Base-by-base conservation (phyloP, 2,797 vertebrate species). In the Enteromius thamalakanensis region DNA sequence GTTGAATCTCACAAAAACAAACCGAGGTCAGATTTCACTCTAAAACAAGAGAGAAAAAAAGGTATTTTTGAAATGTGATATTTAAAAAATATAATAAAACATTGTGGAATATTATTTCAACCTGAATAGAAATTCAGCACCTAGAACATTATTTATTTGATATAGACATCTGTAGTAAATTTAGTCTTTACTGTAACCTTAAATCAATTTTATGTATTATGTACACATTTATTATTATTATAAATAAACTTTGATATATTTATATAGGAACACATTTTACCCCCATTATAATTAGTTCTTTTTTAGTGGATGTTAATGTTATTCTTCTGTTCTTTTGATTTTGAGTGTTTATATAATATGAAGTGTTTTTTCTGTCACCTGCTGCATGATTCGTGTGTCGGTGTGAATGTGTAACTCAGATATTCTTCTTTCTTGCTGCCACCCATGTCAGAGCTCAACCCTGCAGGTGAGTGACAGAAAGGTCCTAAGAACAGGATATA, bases 401-500 rank as follows among this genome's bases (percentile, higher is more conserved):
- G 47, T 83, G 77, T 62, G 19, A 37, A 26, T 75, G 5, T 75
- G 32, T 69, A 47, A 80, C 58, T 83, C 14, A 62, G 34, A n/a
- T 86, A 62, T 37, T 53, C 79, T 68, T 88, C 85, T 83, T 83
- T 80, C 87, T 81, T 76, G 42, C 79, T 82, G 78, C 86, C 75
- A 42, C 70, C 37, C 3, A 17, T 76, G 34, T 80, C 91, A 95
- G 94, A 94, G 78, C 90, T 94, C 55, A 95, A 94, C 82, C 94
- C 95, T 26, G 89, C 87, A 91, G 94, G 94, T 95, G 91, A 94
- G 94, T 92, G 82, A 70, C 53, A 85, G 91, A 90, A 90, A 90
- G 92, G 89, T n/a, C 32, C 81, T 88, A 58, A 75, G 88, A 86
- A 88, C 83, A 86, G 84, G 90, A 90, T 92, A 93, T 93, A 92